Evolutionary conservation across 1,140 invertebrate species (phyloP).

Genomic region (Drosophila simulans): DNA sequence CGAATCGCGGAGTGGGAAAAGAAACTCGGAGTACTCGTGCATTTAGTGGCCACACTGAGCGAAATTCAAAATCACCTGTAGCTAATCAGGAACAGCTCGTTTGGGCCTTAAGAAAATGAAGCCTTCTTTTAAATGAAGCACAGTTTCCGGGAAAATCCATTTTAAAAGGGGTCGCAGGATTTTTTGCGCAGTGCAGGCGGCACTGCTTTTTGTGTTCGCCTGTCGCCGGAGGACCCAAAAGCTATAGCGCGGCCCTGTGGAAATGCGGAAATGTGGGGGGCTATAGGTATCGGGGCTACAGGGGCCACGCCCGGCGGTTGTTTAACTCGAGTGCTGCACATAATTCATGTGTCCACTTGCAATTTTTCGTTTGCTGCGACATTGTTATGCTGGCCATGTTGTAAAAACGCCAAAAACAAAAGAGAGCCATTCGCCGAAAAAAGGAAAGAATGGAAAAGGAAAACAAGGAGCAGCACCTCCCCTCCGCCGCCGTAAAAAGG

Average conservation of each 20-base stretch:
- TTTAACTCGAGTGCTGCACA: conserved; percentile 82
- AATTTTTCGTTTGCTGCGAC: conserved; percentile 77
- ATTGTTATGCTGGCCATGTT: conserved; percentile 81
- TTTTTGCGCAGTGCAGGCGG: conserved; percentile 18
- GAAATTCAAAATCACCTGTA: conserved; percentile 3
- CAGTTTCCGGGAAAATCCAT: no score
- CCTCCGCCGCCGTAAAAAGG: conserved; percentile 17
- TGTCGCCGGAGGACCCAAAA: conserved; percentile 27
- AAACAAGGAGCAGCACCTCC: conserved; percentile 24
- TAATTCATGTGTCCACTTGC: conserved; percentile 83
- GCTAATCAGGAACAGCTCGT: not conserved
- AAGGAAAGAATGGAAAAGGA: conserved; percentile 12
- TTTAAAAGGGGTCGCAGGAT: no score
- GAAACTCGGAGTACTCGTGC: conserved; percentile 69
- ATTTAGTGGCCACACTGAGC: conserved; percentile 60
- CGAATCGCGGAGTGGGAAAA: conserved; percentile 30
- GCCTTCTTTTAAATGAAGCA: no score
- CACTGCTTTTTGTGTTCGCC: conserved; percentile 68
- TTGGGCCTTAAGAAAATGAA: no score
- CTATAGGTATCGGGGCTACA: conserved; percentile 37
- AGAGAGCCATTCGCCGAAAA: conserved; percentile 36
- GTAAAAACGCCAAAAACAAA: conserved; percentile 80
- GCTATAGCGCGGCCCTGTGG: conserved; percentile 7
- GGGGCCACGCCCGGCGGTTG: conserved; percentile 70
- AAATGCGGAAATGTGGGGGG: not conserved